Conservation (phyloP, 2,113 vertebrate genomes). For the Pica pica region DNA sequence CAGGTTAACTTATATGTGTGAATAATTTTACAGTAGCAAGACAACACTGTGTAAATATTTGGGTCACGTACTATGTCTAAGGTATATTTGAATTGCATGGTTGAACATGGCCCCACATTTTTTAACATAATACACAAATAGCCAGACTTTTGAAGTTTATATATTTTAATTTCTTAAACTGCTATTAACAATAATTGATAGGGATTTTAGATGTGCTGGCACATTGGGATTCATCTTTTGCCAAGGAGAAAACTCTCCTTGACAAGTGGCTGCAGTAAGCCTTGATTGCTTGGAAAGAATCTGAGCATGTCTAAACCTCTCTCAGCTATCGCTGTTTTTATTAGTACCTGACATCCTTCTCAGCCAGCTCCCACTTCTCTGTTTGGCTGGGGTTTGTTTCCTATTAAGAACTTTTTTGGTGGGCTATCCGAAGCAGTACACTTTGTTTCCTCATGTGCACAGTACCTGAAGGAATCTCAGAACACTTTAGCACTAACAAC, state of each 20-base stretch:
- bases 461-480: not conserved
- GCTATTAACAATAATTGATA: not conserved
- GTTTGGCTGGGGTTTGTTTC: not conserved
- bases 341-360: not conserved
- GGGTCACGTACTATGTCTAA: not conserved
- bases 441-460: not conserved
- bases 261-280: not conserved
- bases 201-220: not conserved
- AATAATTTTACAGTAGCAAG: not conserved
- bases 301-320: not conserved
- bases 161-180: not conserved
- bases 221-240: not conserved
- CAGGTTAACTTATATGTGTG: not conserved
- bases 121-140: not conserved
- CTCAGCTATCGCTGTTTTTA: not conserved
- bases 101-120: not conserved
- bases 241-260: not conserved
- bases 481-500: not conserved
- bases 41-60: not conserved
- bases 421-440: not conserved
- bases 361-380: not conserved
- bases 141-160: not conserved
- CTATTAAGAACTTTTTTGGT: not conserved
- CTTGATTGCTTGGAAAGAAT: not conserved
- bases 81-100: not conserved